Evolutionary conservation across 2,888 invertebrate species (phyloP).

Genomic region (Petrolisthes manimaculis): DNA sequence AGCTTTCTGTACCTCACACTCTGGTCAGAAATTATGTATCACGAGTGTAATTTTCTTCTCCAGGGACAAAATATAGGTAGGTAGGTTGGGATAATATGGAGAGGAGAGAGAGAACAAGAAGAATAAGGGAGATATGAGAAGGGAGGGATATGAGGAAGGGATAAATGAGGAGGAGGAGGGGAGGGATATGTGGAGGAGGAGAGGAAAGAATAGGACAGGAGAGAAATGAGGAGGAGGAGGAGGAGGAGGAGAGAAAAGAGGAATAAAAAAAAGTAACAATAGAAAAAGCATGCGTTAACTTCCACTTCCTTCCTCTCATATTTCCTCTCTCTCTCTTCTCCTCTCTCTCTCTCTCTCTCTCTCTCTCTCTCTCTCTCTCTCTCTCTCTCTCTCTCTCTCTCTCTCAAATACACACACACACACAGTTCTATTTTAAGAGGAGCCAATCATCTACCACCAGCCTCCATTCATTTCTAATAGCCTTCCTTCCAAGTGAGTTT

Average conservation of each 20-base stretch:
- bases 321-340: background rate
- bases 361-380: slow-evolving; percentile 4
- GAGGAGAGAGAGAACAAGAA: background rate
- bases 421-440: too few species aligned
- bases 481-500: too few species aligned
- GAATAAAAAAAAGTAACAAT: background rate
- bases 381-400: slow-evolving; percentile 4
- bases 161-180: background rate
- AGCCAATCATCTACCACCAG: too few species aligned
- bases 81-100: background rate
- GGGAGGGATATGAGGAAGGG: background rate
- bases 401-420: too few species aligned
- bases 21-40: too few species aligned
- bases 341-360: slow-evolving; percentile 2
- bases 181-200: background rate
- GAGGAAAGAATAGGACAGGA: background rate
- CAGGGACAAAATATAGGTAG: background rate
- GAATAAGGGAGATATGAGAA: background rate
- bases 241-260: background rate
- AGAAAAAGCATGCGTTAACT: background rate
- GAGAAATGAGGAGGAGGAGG: background rate
- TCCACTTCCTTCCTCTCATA: background rate
- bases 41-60: too few species aligned
- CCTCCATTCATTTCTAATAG: too few species aligned
- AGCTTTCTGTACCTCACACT: too few species aligned